These are phyloP conservation scores for Pentamera pediparva DNA, from an alignment of 53 echinoderm and acorn worm species.

Conservation along the genomic window DNA sequence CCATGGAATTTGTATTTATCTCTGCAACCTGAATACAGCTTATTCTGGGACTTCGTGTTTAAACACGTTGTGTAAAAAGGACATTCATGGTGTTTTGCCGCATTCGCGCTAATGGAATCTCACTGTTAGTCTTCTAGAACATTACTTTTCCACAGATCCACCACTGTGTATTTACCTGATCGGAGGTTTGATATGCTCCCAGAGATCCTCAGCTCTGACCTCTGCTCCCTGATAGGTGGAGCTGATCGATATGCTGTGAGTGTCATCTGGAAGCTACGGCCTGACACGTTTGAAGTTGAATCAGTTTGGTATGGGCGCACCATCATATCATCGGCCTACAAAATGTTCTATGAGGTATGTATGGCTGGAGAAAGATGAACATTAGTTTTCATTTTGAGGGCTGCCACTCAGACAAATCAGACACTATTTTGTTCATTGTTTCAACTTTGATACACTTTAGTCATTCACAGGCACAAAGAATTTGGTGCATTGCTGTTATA, in stretches of 20 bases:
- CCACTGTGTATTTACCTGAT: constrained; percentile 94
- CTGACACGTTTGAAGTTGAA: constrained; percentile 75
- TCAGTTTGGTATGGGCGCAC: constrained; percentile 83
- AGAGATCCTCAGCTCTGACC: constrained; percentile 78
- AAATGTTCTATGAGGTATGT: constrained; percentile 99
- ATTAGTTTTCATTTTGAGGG: no score
- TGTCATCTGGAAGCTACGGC: constrained; percentile 87
- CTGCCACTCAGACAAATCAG: no score
- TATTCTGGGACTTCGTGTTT: no score
- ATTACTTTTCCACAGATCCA: constrained; percentile 50
- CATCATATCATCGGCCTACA: constrained; percentile 81
- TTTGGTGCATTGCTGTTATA: no score
- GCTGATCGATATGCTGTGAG: constrained; percentile 98
- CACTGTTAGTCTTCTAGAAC: background rate
- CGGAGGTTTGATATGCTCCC: constrained; percentile 97
- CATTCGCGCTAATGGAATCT: no score
- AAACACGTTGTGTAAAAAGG: no score
- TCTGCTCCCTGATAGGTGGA: constrained; percentile 96
- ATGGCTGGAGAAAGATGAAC: no score
- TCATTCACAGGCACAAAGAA: no score
- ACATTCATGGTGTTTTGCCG: no score
- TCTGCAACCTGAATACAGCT: no score
- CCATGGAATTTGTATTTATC: background rate
- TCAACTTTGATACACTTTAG: no score
- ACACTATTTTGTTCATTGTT: no score